A percentile compares a stretch with the other conserved stretches of the same genome.
phyloP scores from a whole-genome alignment of 1,140 invertebrate species.

The Microvelia longipes region DNA sequence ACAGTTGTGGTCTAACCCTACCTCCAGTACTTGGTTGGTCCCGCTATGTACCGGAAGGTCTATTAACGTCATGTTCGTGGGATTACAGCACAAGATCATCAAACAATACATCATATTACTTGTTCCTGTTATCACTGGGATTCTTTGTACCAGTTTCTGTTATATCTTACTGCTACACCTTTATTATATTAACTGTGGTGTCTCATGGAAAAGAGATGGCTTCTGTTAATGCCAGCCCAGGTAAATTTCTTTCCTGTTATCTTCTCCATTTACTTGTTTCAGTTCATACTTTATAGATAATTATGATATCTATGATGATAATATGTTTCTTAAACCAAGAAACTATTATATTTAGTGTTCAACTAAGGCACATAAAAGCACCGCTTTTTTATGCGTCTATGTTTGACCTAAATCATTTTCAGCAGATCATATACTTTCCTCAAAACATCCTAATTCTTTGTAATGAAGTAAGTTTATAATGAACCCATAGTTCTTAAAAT shows the following conservation, averaged over 20 bases:
- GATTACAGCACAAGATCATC: conserved; percentile 35
- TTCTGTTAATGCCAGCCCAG: conserved; percentile 16
- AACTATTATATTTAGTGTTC: too few species aligned
- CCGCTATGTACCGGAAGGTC: conserved; percentile 35
- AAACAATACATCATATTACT: conserved; percentile 32
- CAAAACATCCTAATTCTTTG: too few species aligned
- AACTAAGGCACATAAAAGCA: too few species aligned
- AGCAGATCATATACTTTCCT: too few species aligned
- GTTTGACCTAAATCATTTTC: too few species aligned
- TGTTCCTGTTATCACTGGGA: conserved; percentile 35
- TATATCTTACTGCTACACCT: conserved; percentile 35
- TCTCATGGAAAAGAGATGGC: conserved; percentile 33
- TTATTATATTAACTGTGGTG: conserved; percentile 29
- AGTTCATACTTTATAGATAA: too few species aligned
- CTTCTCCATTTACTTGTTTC: not conserved
- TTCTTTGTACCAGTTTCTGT: conserved; percentile 34
- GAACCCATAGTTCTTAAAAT: too few species aligned
- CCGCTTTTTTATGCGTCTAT: too few species aligned
- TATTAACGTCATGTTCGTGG: conserved; percentile 39
- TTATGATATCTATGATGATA: too few species aligned
- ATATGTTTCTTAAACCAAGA: too few species aligned
- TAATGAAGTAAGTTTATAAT: too few species aligned
- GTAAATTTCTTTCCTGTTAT: not conserved
- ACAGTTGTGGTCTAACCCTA: conserved; percentile 31
- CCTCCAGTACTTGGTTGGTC: conserved; percentile 40